Evolutionary conservation across 2,113 vertebrate genomes (phyloP).

Genomic region (Leucopsar rothschildi): DNA sequence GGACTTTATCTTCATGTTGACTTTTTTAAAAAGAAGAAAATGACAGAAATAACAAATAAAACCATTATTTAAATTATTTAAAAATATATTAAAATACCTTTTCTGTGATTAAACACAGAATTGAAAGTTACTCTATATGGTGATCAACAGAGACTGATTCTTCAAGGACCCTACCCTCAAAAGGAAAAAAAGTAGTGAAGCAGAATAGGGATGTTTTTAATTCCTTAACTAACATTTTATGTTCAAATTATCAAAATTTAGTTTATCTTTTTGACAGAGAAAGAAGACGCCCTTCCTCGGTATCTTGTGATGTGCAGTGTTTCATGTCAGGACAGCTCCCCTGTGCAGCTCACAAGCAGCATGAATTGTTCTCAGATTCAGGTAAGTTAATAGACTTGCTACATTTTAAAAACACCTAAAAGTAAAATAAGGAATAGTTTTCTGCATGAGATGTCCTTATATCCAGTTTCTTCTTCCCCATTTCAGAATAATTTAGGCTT

Average conservation of each 20-base stretch:
- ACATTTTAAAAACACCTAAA: background rate
- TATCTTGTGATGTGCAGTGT: accelerated
- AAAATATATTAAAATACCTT: background rate
- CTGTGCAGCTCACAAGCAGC: background rate
- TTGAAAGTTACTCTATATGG: background rate
- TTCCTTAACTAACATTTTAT: background rate
- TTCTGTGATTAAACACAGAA: background rate
- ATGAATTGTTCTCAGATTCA: background rate
- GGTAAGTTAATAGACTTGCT: background rate
- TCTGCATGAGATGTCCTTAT: background rate
- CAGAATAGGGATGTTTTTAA: background rate
- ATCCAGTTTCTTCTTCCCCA: background rate
- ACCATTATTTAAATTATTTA: background rate
- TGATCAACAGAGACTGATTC: background rate
- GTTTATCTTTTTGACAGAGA: background rate
- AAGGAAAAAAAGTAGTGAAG: background rate
- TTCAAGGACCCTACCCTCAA: background rate
- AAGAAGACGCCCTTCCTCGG: accelerated
- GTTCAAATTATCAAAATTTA: background rate
- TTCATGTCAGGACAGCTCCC: background rate
- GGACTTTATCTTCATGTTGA: background rate
- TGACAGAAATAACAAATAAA: background rate
- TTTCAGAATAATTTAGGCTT: background rate
- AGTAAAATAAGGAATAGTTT: background rate
- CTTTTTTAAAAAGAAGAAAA: background rate